phyloP scores from a whole-genome alignment of 92 coral and sea anemone species.

The Scolanthus callimorphus region DNA sequence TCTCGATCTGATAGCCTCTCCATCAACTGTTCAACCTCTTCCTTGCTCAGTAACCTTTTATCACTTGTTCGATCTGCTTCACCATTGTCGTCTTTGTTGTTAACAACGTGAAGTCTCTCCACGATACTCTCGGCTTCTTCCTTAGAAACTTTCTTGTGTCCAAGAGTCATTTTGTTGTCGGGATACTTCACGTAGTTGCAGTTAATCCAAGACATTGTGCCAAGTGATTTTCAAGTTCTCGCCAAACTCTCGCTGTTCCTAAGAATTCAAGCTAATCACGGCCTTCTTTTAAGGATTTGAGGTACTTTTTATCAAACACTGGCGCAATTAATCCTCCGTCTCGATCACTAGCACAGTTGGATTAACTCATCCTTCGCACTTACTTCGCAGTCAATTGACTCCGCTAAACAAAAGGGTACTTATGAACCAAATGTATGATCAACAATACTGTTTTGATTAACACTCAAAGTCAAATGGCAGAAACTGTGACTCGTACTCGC shows the following conservation, averaged over 20 bases:
- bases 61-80: neutral
- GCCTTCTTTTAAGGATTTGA: too few relatives aligned
- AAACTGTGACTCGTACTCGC: too few relatives aligned
- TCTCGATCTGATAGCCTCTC: constrained; percentile 65
- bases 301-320: too few relatives aligned
- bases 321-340: too few relatives aligned
- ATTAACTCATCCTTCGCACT: too few relatives aligned
- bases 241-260: too few relatives aligned
- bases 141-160: constrained; percentile 37
- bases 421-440: neutral
- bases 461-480: too few relatives aligned
- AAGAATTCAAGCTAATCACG: too few relatives aligned
- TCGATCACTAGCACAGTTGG: neutral
- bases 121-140: constrained; percentile 51
- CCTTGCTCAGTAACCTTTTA: constrained; percentile 1
- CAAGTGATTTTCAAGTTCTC: neutral
- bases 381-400: neutral
- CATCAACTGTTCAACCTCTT: constrained; percentile 48
- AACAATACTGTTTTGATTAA: neutral
- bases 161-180: constrained; percentile 26
- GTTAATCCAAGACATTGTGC: constrained; percentile 41
- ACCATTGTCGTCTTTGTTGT: constrained; percentile 15
- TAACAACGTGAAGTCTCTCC: constrained; percentile 45
- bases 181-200: constrained; percentile 42
- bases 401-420: neutral